Evolutionary conservation across 2,888 invertebrate genomes (phyloP).

Genomic region (Petrolisthes cinctipes): DNA sequence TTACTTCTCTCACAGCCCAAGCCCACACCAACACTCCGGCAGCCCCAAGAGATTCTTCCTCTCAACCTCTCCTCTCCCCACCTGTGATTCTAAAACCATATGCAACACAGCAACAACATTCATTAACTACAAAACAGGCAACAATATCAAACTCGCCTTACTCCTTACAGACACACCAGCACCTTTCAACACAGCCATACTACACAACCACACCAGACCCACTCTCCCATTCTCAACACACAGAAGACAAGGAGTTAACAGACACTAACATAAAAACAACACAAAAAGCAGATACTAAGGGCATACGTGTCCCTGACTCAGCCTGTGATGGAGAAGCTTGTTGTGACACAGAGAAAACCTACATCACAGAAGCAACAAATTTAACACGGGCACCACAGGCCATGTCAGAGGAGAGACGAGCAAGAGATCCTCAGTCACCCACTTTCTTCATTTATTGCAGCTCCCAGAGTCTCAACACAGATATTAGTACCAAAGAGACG

Average conservation of each 20-base stretch:
- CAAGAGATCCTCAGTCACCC: no score
- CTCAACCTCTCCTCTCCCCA: slow-evolving; percentile 12
- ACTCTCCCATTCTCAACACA: neutral
- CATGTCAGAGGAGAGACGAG: no score
- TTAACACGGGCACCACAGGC: no score
- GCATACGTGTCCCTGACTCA: neutral
- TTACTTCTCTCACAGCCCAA: slow-evolving; percentile 21
- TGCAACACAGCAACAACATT: neutral
- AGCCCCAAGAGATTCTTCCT: neutral
- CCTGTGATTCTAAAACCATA: neutral
- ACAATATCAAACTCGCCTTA: neutral
- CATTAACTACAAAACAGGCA: neutral
- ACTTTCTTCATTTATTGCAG: no score
- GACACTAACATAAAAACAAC: neutral
- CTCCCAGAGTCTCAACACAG: no score
- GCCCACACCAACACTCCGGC: neutral
- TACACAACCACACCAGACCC: neutral
- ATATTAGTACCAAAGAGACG: no score
- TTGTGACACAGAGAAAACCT: neutral
- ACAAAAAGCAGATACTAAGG: neutral
- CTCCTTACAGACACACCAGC: neutral
- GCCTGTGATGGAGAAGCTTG: neutral
- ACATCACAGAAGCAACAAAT: no score
- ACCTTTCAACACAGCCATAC: slow-evolving; percentile 3
- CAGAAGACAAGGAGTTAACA: neutral